Base-by-base conservation (phyloP, 2,797 vertebrate species). In the Phataginus tricuspis region DNA sequence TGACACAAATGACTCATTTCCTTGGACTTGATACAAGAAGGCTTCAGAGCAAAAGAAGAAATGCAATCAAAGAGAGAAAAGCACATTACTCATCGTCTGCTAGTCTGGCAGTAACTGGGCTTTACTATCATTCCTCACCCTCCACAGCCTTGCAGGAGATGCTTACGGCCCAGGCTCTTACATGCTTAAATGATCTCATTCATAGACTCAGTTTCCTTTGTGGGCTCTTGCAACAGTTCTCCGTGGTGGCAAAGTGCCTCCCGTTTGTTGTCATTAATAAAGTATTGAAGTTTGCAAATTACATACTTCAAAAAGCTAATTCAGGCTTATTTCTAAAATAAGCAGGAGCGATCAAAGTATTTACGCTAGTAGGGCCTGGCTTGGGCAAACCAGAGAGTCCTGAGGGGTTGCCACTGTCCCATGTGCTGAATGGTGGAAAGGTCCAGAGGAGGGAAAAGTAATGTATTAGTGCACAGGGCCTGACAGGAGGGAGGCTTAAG, bases 1-100 rank as follows among this genome's bases (percentile, higher is more conserved):
- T 98, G 95, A 97, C 31, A 92, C 91, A 98, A 98, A 97, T 97
- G 90, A 97, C 45, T 94, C 74, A 63, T 97, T 98, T 98, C 78
- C 71, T 97, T 91, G 39, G 39, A 95, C 23, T 77, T 83, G n/a
- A 71, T 75, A 93, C 86, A 97, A 97, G 86, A 96, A 97, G 45
- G 15, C 88, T 97, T 97, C 92, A 96, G 25, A 96, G 79, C 37
- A 95, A 29, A 95, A 89, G 45, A 95, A 91, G 59, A 96, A 96
- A 93, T 97, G 57, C 53, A 83, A 71, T 23, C 86, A 91, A 94
- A 84, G 68, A 85, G 49, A n/a, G 59, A 64, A 51, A 16, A 66
- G 9, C 29, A 59, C 51, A 95, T 96, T 96, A 96, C 75, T 97
- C 89, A 97, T 66, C 39, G 39, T 23, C 77, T 82, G 79, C 10